Evolutionary conservation across 2,888 invertebrate genomes (phyloP).

Genomic region (Vannuccia rotundouncinata): DNA sequence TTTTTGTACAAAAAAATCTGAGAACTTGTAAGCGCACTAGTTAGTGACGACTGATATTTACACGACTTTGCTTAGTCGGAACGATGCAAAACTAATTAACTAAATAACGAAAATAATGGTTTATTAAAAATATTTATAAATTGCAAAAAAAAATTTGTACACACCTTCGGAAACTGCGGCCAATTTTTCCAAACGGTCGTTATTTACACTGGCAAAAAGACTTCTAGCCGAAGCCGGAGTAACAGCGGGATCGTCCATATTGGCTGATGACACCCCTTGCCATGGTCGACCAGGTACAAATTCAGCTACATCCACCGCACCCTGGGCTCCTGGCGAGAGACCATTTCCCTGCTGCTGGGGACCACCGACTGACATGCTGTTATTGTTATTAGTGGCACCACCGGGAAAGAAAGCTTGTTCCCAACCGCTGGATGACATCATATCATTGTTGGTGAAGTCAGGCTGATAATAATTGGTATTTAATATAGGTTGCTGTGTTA

Average conservation of each 20-base stretch:
- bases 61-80: too few relatives aligned
- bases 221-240: not conserved
- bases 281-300: conserved; percentile 18
- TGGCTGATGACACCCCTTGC: not conserved
- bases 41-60: too few relatives aligned
- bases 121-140: too few relatives aligned
- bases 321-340: not conserved
- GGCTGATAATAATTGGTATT: too few relatives aligned
- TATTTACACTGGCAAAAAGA: not conserved
- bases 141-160: not conserved
- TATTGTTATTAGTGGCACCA: not conserved
- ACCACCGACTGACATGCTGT: not conserved
- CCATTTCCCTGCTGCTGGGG: not conserved
- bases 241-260: not conserved
- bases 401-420: not conserved
- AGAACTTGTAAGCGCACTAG: too few relatives aligned
- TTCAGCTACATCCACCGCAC: not conserved
- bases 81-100: too few relatives aligned
- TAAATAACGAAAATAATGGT: too few relatives aligned
- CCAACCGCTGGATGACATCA: too few relatives aligned
- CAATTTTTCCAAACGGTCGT: conserved; percentile 9
- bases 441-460: too few relatives aligned
- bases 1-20: too few relatives aligned
- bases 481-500: too few relatives aligned
- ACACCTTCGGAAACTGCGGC: not conserved